phyloP scores from a whole-genome alignment of 2,888 invertebrate genomes.

The Acanthoscelides obtectus region DNA sequence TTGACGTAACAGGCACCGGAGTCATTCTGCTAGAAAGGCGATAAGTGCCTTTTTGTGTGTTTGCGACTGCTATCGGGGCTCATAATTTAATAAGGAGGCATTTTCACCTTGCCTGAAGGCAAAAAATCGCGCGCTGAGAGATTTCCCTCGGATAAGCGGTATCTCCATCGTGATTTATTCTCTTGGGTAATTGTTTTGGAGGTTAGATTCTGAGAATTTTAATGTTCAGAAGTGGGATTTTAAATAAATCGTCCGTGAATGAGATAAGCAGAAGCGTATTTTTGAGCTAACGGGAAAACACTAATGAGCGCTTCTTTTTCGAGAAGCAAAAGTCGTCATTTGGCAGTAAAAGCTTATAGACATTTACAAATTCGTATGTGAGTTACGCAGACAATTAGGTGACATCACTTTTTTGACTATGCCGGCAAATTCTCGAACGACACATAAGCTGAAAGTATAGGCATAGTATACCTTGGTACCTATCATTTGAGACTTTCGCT shows the following conservation, averaged over 20 bases:
- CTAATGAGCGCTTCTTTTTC: neutral
- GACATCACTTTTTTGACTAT: too few species aligned
- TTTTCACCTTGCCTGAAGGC: conserved; percentile 25
- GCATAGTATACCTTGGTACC: too few species aligned
- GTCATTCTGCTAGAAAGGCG: conserved; percentile 40
- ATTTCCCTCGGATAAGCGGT: neutral
- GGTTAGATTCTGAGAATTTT: neutral
- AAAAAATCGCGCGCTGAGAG: conserved; percentile 12
- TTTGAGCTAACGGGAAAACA: neutral
- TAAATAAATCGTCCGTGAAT: neutral
- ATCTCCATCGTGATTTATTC: neutral
- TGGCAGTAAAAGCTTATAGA: too few species aligned
- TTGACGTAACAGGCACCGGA: conserved; percentile 37
- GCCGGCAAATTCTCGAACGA: too few species aligned
- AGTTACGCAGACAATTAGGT: too few species aligned
- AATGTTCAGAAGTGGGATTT: neutral
- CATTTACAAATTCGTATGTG: too few species aligned
- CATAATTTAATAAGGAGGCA: conserved; percentile 26
- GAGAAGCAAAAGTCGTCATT: too few species aligned
- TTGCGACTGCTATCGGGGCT: neutral
- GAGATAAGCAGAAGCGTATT: neutral
- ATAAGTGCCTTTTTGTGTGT: conserved; percentile 35
- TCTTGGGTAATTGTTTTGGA: neutral
- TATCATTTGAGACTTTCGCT: too few species aligned
- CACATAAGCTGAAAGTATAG: too few species aligned